Percentiles rank a stretch among this genome's conserved stretches.
Evolutionary conservation across 1,140 invertebrate genomes (phyloP).

Genomic region (Heliconius eleuchia): DNA sequence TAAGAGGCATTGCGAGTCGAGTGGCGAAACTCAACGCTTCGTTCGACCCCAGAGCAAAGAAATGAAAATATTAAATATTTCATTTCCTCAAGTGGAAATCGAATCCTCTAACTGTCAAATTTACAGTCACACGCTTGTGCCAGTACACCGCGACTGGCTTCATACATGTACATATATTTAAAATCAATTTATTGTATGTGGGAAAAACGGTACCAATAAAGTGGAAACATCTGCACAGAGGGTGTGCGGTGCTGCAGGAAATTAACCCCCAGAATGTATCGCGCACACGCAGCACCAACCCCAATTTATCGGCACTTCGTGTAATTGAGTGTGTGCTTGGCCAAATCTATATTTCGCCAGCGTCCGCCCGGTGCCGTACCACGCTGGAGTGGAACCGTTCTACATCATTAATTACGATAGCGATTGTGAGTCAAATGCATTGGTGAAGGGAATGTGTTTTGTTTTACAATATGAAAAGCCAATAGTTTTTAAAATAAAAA

Average conservation of each 20-base stretch:
- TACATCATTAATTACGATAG: slow-evolving; percentile 60
- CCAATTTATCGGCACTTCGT: slow-evolving; percentile 33
- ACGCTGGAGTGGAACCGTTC: slow-evolving; percentile 61
- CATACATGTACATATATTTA: too few species aligned
- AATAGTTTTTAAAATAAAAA: too few species aligned
- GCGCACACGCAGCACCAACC: slow-evolving; percentile 32
- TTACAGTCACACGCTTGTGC: too few species aligned
- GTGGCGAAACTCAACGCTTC: too few species aligned
- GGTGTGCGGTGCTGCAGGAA: slow-evolving; percentile 24
- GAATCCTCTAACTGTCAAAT: too few species aligned
- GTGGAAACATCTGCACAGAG: slow-evolving; percentile 32
- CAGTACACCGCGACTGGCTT: too few species aligned
- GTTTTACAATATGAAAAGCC: background rate
- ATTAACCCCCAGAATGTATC: slow-evolving; percentile 28
- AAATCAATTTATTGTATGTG: background rate
- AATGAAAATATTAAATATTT: too few species aligned
- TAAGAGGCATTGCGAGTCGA: too few species aligned
- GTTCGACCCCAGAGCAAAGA: too few species aligned
- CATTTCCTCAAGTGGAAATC: too few species aligned
- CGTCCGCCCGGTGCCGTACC: slow-evolving; percentile 17
- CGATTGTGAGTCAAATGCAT: slow-evolving; percentile 37
- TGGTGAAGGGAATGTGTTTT: background rate
- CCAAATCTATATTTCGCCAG: background rate
- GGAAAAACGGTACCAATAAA: slow-evolving; percentile 5
- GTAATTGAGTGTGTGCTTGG: slow-evolving; percentile 20